These are phyloP conservation scores for Philonicus albiceps DNA, from an alignment of 2,888 invertebrate species.

Conservation along the genomic window DNA sequence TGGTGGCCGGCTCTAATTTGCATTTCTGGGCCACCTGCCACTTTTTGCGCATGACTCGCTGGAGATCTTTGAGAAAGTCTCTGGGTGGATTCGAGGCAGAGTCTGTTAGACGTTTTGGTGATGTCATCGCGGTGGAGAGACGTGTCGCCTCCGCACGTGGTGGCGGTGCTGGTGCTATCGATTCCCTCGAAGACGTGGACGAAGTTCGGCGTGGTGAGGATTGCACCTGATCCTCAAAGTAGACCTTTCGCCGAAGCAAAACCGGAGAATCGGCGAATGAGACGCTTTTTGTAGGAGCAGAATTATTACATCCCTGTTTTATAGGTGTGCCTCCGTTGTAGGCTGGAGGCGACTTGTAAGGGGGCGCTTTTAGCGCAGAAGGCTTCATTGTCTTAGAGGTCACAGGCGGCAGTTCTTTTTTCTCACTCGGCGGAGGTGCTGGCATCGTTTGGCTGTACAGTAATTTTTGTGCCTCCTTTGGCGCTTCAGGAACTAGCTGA, in stretches of 20 bases:
- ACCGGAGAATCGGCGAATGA: slow-evolving; percentile 64
- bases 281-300: slow-evolving; percentile 57
- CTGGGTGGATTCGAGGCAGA: slow-evolving; percentile 78
- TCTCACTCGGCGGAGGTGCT: slow-evolving; percentile 43
- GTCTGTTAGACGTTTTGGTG: slow-evolving; percentile 79
- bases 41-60: slow-evolving; percentile 91
- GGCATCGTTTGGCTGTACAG: slow-evolving; percentile 50
- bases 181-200: slow-evolving; percentile 53
- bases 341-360: slow-evolving; percentile 63
- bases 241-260: slow-evolving; percentile 62
- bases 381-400: slow-evolving; percentile 53
- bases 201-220: slow-evolving; percentile 54
- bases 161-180: slow-evolving; percentile 71
- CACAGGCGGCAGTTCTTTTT: slow-evolving; percentile 48
- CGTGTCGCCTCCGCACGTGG: slow-evolving; percentile 78
- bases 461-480: slow-evolving; percentile 42
- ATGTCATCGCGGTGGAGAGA: slow-evolving; percentile 75
- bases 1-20: slow-evolving; percentile 84
- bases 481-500: slow-evolving; percentile 39
- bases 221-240: slow-evolving; percentile 59
- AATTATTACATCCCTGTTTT: slow-evolving; percentile 23
- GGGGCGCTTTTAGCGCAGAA: slow-evolving; percentile 57
- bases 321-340: slow-evolving; percentile 54
- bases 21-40: slow-evolving; percentile 95
- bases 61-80: slow-evolving; percentile 86